Evolutionary conservation across 35 echinoderm and acorn worm species (phyloP).

Genomic region (Hemicentrotus pulcherrimus): DNA sequence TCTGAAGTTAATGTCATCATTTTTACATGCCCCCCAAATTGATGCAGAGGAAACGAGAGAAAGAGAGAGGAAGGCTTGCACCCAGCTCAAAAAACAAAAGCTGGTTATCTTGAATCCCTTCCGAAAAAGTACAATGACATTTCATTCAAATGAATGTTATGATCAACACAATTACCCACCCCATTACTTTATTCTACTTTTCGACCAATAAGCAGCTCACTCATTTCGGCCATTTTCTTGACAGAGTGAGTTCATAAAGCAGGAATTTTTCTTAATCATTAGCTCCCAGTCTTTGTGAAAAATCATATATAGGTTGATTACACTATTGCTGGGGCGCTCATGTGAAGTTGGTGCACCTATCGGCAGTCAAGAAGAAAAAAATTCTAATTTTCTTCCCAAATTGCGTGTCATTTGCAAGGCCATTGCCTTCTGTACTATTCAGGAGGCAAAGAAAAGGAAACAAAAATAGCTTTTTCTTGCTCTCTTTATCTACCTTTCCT

Average conservation of each 20-base stretch:
- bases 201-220: slow-evolving; percentile 24
- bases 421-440: slow-evolving; percentile 13
- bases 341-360: background rate
- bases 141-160: slow-evolving; percentile 29
- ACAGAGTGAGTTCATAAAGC: background rate
- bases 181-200: slow-evolving; percentile 43
- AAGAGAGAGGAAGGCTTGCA: background rate
- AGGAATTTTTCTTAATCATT: slow-evolving; percentile 20
- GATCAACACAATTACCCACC: background rate
- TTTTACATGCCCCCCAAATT: background rate
- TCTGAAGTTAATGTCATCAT: background rate
- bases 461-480: slow-evolving; percentile 29
- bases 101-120: background rate
- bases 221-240: background rate
- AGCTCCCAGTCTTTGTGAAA: background rate
- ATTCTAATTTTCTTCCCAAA: background rate
- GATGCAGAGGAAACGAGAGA: background rate
- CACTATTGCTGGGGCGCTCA: background rate
- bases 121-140: slow-evolving; percentile 41
- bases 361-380: background rate
- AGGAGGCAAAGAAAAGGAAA: background rate
- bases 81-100: background rate
- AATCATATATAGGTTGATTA: slow-evolving; percentile 14
- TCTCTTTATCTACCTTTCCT: background rate
- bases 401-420: slow-evolving; percentile 30